Evolutionary conservation across 1,140 invertebrate species (phyloP), one percentile per base, ranked within the genome.

Genomic region (Drosophila melanica): DNA sequence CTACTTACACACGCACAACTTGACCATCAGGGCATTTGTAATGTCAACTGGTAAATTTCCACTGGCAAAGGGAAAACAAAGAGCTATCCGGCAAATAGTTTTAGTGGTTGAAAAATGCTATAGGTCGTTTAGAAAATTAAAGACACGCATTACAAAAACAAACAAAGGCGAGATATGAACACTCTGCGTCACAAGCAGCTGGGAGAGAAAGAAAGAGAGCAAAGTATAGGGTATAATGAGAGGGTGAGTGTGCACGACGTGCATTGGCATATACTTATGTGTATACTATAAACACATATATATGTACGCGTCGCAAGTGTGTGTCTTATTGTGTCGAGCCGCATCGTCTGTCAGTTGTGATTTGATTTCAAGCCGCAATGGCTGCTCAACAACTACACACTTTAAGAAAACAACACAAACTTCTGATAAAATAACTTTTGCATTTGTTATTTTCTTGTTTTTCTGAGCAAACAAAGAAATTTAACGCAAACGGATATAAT

Each of bases 1-100:
- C 10, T 20, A 39, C 14, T 8, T 11, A 65, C 37, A 27, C 20
- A 39, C 30, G 14, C 1, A 50, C 6, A 65, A 65, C 14, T 48
- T 9, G 23, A 14, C 16, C 10, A 3, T 23, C 18, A 45, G 58
- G 12, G 35, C 20, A 68, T 68, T 47, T 41, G 39, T 33, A 41
- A 14, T 57, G 20, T 67, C 63, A 60, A 42, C 58, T 74, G 71
- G 71, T 57, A 74, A 63, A 39, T 74, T 74, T 74, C 66, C 71
- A 74, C 66, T 63, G 20, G n/a, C 14, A 18, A 33, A 42, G 33
- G 16, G 48, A 50, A 74, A 57, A 73, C 55, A 73, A 73, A 73
- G 70, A 59, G 39, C 53, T 50, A 55, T 70, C 12, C 18, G 35
- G 23, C 35, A 55, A 48, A 55, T 33, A 53, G 41, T 23, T 16